phyloP scores from a whole-genome alignment of 1,140 invertebrate species.

The Conus ventricosus region DNA sequence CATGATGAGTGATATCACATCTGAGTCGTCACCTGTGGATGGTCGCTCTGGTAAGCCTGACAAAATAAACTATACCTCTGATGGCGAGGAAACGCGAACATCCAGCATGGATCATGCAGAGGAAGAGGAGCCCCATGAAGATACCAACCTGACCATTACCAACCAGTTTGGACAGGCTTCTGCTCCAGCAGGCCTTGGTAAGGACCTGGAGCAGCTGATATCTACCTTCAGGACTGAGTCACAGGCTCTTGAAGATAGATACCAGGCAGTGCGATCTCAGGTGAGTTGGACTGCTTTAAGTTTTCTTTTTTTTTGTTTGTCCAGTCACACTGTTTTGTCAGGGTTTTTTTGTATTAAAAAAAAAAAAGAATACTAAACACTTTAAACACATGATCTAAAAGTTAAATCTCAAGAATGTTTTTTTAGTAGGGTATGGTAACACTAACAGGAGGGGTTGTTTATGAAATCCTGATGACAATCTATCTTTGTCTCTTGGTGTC shows the following conservation, averaged over 20 bases:
- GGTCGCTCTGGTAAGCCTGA: constrained; percentile 19
- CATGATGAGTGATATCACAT: constrained; percentile 49
- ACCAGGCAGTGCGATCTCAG: constrained; percentile 31
- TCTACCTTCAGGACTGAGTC: constrained; percentile 31
- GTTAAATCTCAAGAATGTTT: too few species aligned
- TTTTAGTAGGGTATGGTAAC: too few species aligned
- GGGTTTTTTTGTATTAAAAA: too few species aligned
- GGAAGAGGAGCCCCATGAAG: constrained; percentile 34
- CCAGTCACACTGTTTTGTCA: too few species aligned
- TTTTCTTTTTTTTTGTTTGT: too few species aligned
- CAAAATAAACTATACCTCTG: constrained; percentile 39
- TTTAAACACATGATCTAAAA: too few species aligned
- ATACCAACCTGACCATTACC: not conserved
- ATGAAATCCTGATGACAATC: too few species aligned
- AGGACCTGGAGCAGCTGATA: constrained; percentile 32
- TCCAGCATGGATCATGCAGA: constrained; percentile 36
- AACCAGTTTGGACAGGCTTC: constrained; percentile 23
- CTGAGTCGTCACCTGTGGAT: constrained; percentile 39
- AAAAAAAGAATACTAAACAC: too few species aligned
- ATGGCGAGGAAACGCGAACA: constrained; percentile 49
- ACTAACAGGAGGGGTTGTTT: too few species aligned
- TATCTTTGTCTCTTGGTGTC: too few species aligned
- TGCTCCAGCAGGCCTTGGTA: not conserved
- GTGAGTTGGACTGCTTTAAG: not conserved
- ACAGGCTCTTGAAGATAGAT: constrained; percentile 33